phyloP scores from a whole-genome alignment of 2,888 invertebrate species.

The Lottia scabra region DNA sequence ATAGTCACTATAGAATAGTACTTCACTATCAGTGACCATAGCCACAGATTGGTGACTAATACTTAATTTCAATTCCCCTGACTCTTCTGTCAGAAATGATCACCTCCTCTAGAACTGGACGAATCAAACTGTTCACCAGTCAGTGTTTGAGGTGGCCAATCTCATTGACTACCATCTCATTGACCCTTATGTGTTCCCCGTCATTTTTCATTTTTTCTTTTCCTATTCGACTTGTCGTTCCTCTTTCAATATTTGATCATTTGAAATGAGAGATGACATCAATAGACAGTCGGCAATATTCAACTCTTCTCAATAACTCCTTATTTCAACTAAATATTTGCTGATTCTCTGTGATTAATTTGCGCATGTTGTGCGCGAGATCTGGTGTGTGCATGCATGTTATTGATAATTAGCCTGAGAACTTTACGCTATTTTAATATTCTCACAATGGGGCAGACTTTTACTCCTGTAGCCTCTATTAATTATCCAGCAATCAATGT shows the following conservation, averaged over 20 bases:
- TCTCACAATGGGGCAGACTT: neutral
- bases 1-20: no score
- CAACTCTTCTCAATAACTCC: neutral
- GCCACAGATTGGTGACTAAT: neutral
- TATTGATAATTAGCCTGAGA: neutral
- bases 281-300: neutral
- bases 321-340: neutral
- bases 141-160: neutral
- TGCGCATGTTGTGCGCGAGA: neutral
- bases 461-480: neutral
- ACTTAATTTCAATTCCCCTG: neutral
- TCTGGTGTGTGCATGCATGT: constrained; percentile 4
- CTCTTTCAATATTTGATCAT: neutral
- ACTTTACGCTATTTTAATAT: neutral
- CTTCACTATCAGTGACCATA: no score
- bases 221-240: neutral
- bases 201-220: constrained; percentile 1
- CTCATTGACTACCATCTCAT: neutral
- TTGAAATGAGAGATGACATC: neutral
- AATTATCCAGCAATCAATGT: neutral
- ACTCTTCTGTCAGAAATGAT: neutral
- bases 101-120: neutral
- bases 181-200: neutral
- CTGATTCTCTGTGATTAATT: neutral
- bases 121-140: neutral